Evolutionary conservation across 2,888 invertebrate genomes (phyloP), one percentile per base, ranked within the genome.

Genomic region (Candidula unifasciata): DNA sequence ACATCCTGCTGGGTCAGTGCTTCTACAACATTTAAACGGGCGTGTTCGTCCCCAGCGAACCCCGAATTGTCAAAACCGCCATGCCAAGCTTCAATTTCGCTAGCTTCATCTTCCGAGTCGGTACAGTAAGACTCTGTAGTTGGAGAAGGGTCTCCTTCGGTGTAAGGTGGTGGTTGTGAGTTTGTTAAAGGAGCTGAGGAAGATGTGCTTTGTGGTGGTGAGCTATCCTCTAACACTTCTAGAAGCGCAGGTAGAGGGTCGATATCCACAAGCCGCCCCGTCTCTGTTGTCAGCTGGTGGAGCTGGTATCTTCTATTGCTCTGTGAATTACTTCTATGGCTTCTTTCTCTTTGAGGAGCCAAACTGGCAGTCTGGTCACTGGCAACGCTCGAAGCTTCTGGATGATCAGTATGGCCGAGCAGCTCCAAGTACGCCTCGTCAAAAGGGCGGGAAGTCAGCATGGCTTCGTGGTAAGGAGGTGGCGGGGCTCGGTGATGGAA

Each of bases 401-500:
- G 24, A 18, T 71, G 21, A n/a, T 71, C 71, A 27, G 66, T 27
- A 27, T 86, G 87, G 60, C 87, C 88, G 33, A 89, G 79, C 37
- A 88, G 89, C 57, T 91, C 91, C 52, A 88, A 87, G 71, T 89
- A 89, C 30, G 90, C 92, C 86, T 93, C 92, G 21, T 93, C 92
- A 87, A 90, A 92, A 24, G 92, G 91, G 44, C 92, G 87, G 3
- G 93, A 93, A 0, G 92, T 92, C 8, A 90, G 87, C 92, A 94
- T 94, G 57, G 95, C 94, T 66, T 94, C 94, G 57, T 93, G 92
- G 88, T 95, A 95, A 0, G 94, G 93, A 5, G 95, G 95, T 1
- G 95, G 95, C 2, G 93, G 93, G 13, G 94, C 94, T 68, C 94
- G 93, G n/a, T 94, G 90, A 37, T 94, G 91, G 83, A 94, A 91